Evolutionary conservation across 2,888 invertebrate species (phyloP).

Genomic region (Tridacna gigas): DNA sequence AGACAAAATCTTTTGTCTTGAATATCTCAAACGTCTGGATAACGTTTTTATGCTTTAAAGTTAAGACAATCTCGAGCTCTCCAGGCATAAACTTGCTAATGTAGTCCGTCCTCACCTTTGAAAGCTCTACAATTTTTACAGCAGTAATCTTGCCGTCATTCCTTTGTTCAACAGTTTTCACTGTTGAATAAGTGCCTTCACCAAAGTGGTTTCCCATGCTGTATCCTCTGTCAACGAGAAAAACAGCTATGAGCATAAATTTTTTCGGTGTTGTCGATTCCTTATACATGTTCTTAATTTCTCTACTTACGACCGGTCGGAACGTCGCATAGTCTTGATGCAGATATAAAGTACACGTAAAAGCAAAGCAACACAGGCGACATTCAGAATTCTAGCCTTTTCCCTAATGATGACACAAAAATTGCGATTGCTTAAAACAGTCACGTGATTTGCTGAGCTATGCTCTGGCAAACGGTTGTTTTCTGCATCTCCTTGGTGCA

Average conservation of each 20-base stretch:
- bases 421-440: not conserved
- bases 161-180: constrained; percentile 85
- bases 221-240: constrained; percentile 84
- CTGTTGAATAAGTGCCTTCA: constrained; percentile 95
- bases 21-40: constrained; percentile 91
- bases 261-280: constrained; percentile 59
- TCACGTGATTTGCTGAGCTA: not conserved
- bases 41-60: constrained; percentile 91
- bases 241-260: constrained; percentile 68
- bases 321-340: not conserved
- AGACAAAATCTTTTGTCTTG: constrained; percentile 90
- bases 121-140: constrained; percentile 92
- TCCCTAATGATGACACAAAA: not conserved
- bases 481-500: too few relatives aligned
- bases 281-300: constrained; percentile 14
- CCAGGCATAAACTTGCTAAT: constrained; percentile 92
- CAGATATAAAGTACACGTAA: not conserved
- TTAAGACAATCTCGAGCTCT: constrained; percentile 90
- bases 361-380: not conserved
- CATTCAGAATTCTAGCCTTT: not conserved
- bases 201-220: constrained; percentile 88
- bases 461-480: too few relatives aligned
- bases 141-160: constrained; percentile 82
- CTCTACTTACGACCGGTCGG: not conserved
- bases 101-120: constrained; percentile 90